Evolutionary conservation across 1,140 invertebrate species (phyloP), one percentile per base, ranked within the genome.

Genomic region (Hestina assimilis): DNA sequence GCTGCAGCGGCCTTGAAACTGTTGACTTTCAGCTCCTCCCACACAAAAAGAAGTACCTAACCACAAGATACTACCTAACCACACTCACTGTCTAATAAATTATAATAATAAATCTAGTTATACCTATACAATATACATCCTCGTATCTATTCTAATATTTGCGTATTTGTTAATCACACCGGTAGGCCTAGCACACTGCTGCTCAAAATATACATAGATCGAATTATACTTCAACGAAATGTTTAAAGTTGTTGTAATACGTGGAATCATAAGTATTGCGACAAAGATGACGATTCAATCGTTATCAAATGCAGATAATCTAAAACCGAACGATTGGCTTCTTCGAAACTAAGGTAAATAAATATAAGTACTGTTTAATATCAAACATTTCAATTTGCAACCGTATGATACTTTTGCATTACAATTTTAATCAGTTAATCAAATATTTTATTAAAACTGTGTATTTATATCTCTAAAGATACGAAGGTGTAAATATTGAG

Each of bases 1-100:
- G 75, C 78, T 83, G 79, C 68, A 72, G 45, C 60, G 79, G 59
- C 79, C 77, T 82, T 81, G 79, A 74, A 63, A 26, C 50, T 47
- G 48, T 41, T 46, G 40, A 56, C 46, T 54, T 48, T 50, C 48
- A 56, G 54, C 57, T 24, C 48, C 57, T 63, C 64, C 52, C 56
- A 41, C 40, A 41, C 23, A 53, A 15, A 56, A 56, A 40, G 12
- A 6, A 21, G n/a, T 51, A 21, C 35, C n/a, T n/a, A n/a, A n/a
- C 19, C 28, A 21, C 26, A 52, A 51, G 17, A 20, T 52, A n/a
- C 41, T 28, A 41, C 38, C 11, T 11, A 40, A n/a, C n/a, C 23
- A 41, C 21, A 12, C 9, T 28, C 33, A 51, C 35, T 11, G 14
- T 17, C 4, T n/a, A 9, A n/a, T n/a, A 28, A 7, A 9, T 9